These are phyloP conservation scores for Drosophila watanabei DNA, from an alignment of 1,140 invertebrate genomes.

Conservation along the genomic window DNA sequence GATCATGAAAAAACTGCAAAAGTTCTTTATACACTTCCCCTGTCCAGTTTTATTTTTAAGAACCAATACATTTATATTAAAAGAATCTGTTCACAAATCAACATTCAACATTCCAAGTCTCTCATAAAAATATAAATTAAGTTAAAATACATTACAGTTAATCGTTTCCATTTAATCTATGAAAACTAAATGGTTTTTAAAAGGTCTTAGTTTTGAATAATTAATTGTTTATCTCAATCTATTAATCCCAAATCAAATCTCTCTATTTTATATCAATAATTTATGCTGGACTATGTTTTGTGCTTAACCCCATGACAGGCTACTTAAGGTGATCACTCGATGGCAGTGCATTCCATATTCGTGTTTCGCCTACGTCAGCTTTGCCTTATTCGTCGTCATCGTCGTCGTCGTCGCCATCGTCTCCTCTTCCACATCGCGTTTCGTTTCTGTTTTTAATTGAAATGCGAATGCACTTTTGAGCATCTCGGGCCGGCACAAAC, in stretches of 20 bases:
- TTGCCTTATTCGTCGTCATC: slow-evolving; percentile 32
- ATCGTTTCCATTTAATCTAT: background rate
- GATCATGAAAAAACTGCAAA: background rate
- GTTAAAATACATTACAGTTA: background rate
- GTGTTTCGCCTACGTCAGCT: slow-evolving; percentile 28
- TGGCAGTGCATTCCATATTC: slow-evolving; percentile 47
- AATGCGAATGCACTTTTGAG: slow-evolving; percentile 83
- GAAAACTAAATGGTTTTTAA: background rate
- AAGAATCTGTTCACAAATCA: no score
- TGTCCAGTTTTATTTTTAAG: no score
- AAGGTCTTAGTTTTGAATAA: background rate
- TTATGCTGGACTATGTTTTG: slow-evolving; percentile 9
- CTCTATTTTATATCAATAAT: background rate
- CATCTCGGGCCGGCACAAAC: slow-evolving; percentile 31
- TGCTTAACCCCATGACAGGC: background rate
- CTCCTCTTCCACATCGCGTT: slow-evolving; percentile 39
- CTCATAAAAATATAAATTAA: background rate
- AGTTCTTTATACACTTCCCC: no score
- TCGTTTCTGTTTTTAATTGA: slow-evolving; percentile 75
- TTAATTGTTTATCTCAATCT: background rate
- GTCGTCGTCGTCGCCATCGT: slow-evolving; percentile 5
- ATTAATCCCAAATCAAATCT: background rate
- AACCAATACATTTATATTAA: no score
- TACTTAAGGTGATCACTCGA: slow-evolving; percentile 15
- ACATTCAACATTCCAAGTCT: background rate